phyloP scores from a whole-genome alignment of 2,113 vertebrate species.

The Rhynchopsitta pachyrhyncha region DNA sequence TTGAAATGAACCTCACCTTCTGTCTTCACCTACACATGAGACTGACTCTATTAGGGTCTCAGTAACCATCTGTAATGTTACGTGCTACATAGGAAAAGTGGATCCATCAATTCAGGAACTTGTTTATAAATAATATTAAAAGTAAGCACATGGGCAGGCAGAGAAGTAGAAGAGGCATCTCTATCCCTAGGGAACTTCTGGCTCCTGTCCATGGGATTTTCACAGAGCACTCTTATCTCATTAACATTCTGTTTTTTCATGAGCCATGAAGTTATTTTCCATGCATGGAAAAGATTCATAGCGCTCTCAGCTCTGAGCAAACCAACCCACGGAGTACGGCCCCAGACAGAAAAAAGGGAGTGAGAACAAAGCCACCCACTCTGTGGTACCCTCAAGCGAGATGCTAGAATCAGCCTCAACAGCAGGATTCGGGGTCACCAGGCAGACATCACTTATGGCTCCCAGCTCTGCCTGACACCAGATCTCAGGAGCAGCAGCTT shows the following conservation, averaged over 20 bases:
- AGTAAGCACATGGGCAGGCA: neutral
- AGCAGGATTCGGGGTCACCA: neutral
- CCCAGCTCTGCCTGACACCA: neutral
- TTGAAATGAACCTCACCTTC: neutral
- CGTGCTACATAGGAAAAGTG: neutral
- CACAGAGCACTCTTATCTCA: constrained; percentile 35
- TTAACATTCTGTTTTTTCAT: constrained; percentile 16
- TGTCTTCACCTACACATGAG: neutral
- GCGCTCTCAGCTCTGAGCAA: neutral
- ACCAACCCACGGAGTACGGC: neutral
- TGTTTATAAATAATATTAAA: constrained; percentile 23
- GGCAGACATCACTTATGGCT: neutral
- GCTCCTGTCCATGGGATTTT: constrained; percentile 13
- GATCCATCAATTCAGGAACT: neutral
- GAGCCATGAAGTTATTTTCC: constrained; percentile 30
- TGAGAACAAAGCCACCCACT: neutral
- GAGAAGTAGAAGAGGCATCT: neutral
- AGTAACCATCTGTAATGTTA: neutral
- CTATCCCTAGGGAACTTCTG: neutral
- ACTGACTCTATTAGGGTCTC: neutral
- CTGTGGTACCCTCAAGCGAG: neutral
- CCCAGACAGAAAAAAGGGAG: neutral
- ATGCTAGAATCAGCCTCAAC: neutral
- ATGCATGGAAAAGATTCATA: neutral
- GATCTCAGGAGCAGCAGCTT: neutral